These are phyloP conservation scores for Equus przewalskii DNA, from an alignment of 2,113 vertebrate genomes.

Conservation along the genomic window DNA sequence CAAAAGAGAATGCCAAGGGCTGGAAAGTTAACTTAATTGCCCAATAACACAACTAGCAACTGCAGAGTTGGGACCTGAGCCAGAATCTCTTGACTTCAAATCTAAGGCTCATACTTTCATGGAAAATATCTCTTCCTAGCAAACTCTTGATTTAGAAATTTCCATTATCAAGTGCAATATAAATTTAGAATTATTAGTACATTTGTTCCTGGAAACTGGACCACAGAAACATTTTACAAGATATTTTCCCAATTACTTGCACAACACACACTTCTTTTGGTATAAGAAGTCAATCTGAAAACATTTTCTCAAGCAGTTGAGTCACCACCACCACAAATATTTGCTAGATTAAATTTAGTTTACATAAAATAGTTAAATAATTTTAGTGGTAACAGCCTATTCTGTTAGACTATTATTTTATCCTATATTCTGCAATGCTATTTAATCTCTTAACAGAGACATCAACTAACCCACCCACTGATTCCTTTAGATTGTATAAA, in stretches of 20 bases:
- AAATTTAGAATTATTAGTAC: conserved; percentile 34
- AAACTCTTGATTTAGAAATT: conserved; percentile 30
- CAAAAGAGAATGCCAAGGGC: not conserved
- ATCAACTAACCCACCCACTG: not conserved
- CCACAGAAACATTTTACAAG: not conserved
- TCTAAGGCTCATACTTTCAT: not conserved
- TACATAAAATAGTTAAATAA: not conserved
- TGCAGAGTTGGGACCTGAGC: not conserved
- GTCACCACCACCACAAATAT: not conserved
- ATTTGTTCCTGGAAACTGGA: conserved; percentile 25
- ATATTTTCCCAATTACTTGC: not conserved
- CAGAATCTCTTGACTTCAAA: conserved; percentile 33
- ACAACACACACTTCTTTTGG: not conserved
- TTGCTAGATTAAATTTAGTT: not conserved
- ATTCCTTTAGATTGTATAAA: not conserved
- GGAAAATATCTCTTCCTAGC: not conserved
- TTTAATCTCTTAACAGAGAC: not conserved
- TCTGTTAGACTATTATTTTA: not conserved
- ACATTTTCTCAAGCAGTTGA: conserved; percentile 17
- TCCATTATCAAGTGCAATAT: conserved; percentile 1
- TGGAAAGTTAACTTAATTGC: not conserved
- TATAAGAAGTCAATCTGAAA: not conserved
- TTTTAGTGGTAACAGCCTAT: not conserved
- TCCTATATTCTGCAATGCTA: not conserved
- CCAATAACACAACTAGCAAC: not conserved